Base-by-base conservation (phyloP, 2,888 invertebrate species). In the Drosophila trichaetosa region DNA sequence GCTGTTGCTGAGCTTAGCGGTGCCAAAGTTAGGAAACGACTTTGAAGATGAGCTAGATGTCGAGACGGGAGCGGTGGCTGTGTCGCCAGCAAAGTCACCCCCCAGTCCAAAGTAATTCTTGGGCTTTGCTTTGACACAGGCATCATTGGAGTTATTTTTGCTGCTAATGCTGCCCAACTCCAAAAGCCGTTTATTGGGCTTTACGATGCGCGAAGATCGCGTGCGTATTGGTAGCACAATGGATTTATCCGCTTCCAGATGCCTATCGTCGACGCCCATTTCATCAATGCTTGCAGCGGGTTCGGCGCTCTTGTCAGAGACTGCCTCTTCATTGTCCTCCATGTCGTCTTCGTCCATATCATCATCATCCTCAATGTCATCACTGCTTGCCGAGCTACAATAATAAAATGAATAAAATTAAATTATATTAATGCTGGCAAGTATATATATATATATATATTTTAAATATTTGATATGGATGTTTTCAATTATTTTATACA, bases 151-250 rank as follows among this genome's bases (percentile, higher is more conserved):
- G n/a, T 40, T 63, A 53, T 62, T 93, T 82, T 71, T 89, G 73
- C 72, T 91, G 69, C 76, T 91, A 73, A 88, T 89, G 31, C 95
- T 95, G 75, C 95, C 95, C 71, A 95, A 95, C 90, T 96, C 96
- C 64, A 97, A 95, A 89, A 97, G 96, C 79, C 96, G 95, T 93
- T 97, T 98, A 90, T 97, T 97, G 48, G 98, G 97, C 92, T 97
- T 98, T 62, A 97, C 97, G 51, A 97, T 96, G 79, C 98, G 94
- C 7, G 97, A 97, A 49, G 97, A 97, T 92, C 97, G 96, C 21
- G 95, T 96, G 85, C 97, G 95, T 54, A 96, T 95, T 24, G 97
- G 97, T 73, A 97, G 93, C 38, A 97, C 95, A 94, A 97, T 97
- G 92, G 91, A 90, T 38, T 91, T 92, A 59, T 92, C 92, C 64